These are phyloP conservation scores for Petrolisthes cinctipes DNA, from an alignment of 2,888 invertebrate species.

Conservation along the genomic window DNA sequence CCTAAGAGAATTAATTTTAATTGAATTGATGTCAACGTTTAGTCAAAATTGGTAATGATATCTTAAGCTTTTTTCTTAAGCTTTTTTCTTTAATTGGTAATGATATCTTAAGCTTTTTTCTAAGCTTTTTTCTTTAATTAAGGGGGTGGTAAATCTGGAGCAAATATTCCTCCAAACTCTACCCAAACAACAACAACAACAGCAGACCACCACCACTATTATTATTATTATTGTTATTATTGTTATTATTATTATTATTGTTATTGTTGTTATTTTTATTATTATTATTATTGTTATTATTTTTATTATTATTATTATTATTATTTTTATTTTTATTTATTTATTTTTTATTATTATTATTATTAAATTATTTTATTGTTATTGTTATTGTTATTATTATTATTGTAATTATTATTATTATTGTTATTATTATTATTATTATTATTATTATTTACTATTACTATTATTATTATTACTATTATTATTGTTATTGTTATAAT, in stretches of 20 bases:
- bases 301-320: background rate
- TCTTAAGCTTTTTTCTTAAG: background rate
- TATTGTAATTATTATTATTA: background rate
- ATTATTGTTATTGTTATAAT: too few relatives aligned
- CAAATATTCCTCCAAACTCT: background rate
- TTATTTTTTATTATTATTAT: background rate
- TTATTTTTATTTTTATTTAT: background rate
- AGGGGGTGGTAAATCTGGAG: too few relatives aligned
- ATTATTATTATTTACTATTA: too few relatives aligned
- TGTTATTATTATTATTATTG: background rate
- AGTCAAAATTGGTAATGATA: too few relatives aligned
- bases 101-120: background rate
- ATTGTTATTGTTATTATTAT: background rate
- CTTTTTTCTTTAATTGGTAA: background rate
- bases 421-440: background rate
- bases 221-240: background rate
- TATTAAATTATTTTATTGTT: background rate
- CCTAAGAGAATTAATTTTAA: too few relatives aligned
- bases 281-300: slow-evolving; percentile 2
- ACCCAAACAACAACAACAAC: background rate
- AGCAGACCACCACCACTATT: too few relatives aligned
- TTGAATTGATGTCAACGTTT: too few relatives aligned
- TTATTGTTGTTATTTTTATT: background rate
- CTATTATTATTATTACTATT: background rate
- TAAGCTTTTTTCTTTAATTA: background rate